A percentile compares a stretch with the other conserved stretches of the same genome.
These are phyloP conservation scores for Pantelozetes paolii DNA, from an alignment of 2,888 invertebrate genomes.

Conservation along the genomic window DNA sequence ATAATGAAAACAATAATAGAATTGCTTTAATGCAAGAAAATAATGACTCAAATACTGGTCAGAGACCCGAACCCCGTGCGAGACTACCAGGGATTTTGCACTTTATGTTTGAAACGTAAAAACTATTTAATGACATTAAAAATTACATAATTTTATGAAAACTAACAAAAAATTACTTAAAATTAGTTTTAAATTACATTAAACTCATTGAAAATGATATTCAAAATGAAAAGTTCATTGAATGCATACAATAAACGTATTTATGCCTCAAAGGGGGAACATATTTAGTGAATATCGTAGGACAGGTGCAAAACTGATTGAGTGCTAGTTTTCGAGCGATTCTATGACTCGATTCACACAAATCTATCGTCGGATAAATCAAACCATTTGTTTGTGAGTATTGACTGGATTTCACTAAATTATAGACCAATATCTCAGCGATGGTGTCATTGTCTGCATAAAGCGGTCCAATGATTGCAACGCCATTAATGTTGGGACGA, in stretches of 20 bases:
- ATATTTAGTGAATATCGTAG: constrained; percentile 24
- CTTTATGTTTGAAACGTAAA: constrained; percentile 25
- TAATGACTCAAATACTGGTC: no score
- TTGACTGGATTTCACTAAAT: constrained; percentile 20
- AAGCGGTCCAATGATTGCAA: constrained; percentile 31
- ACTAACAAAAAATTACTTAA: no score
- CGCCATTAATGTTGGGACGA: constrained; percentile 22
- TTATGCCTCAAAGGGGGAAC: constrained; percentile 25
- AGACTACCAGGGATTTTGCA: constrained; percentile 11
- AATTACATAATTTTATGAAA: no score
- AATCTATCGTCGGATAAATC: not conserved
- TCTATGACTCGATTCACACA: constrained; percentile 4
- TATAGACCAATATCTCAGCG: constrained; percentile 32
- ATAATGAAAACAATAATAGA: not conserved
- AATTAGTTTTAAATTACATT: not conserved
- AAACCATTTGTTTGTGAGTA: constrained; percentile 14
- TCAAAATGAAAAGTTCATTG: constrained; percentile 37
- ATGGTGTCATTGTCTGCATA: constrained; percentile 36
- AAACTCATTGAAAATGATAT: not conserved
- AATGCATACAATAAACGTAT: constrained; percentile 26
- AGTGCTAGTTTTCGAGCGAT: constrained; percentile 17
- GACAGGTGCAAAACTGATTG: not conserved
- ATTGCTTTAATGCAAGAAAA: not conserved
- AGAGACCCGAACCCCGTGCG: not conserved
- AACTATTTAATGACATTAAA: not conserved